Evolutionary conservation across 2,113 vertebrate genomes (phyloP), one percentile per base, ranked within the genome.

Genomic region (Dryoscopus gambensis): DNA sequence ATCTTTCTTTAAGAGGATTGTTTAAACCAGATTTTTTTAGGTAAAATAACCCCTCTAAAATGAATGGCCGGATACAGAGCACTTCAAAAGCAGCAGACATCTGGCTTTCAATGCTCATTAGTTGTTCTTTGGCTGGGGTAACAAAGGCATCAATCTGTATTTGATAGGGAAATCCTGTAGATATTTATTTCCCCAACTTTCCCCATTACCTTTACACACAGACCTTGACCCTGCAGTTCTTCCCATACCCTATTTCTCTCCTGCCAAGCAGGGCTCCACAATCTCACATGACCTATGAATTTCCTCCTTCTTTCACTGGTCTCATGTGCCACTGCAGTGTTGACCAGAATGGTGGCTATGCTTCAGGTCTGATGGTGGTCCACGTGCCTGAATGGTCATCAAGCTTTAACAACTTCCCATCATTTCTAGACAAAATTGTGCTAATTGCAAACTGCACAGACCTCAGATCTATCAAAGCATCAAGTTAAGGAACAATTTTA

Each of bases 321-420:
- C 35, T 77, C 35, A 9, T 35, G 23, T 28, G 50, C 8, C 40
- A 5, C 23, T 35, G 19, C 44, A 47, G 1, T 27, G 47, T 15
- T 67, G 35, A 13, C 30, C 46, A 33, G 27, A 74, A 5, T 5
- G 35, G 10, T 37, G 68, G 7, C 44, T 39, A 0, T 15, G 6
- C 21, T 71, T 49, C 44, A 62, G n/a, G 7, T 49, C 67, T 83
- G 28, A 9, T 37, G 46, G 15, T 52, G 31, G 3, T 18, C 28
- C 50, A 19, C 0, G 0, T 77, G 50, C 20, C 56, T 35, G 33
- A 33, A 35, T 5, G 13, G 33, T 33, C 52, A 73, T 37, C 57
- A 39, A 42, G 6, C 11, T 76, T 83, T 33, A 65, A 23, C 16
- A 37, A 8, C 11, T 78, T 75, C 39, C 24, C 40, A 7, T 19